These are phyloP conservation scores for Trissonchulus latispiculum DNA, from an alignment of 2,888 invertebrate species.

Conservation along the genomic window DNA sequence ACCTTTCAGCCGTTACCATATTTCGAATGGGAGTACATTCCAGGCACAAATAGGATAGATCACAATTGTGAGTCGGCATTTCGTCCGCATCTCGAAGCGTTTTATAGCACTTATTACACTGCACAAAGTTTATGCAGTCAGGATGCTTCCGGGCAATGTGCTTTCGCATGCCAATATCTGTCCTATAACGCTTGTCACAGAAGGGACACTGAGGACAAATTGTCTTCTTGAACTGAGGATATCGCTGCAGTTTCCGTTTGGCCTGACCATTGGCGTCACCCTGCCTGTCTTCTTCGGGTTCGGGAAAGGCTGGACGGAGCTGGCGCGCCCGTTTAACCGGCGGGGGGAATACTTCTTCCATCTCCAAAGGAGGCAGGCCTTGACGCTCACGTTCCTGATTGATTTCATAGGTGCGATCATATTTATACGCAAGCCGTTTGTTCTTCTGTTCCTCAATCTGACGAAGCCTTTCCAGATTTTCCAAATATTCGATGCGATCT, in stretches of 20 bases:
- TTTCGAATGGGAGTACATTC: slow-evolving; percentile 41
- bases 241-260: neutral
- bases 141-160: slow-evolving; percentile 41
- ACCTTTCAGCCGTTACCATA: slow-evolving; percentile 34
- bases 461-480: neutral
- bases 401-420: neutral
- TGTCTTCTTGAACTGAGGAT: slow-evolving; percentile 36
- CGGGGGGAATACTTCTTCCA: slow-evolving; percentile 10
- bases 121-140: slow-evolving; percentile 37
- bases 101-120: slow-evolving; percentile 42
- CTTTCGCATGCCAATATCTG: slow-evolving; percentile 40
- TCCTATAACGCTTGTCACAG: slow-evolving; percentile 43
- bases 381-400: neutral
- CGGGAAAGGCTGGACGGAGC: neutral
- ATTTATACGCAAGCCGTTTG: neutral
- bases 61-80: slow-evolving; percentile 27
- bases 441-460: neutral
- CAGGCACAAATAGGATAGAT: slow-evolving; percentile 37
- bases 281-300: neutral
- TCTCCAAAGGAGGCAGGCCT: slow-evolving; percentile 3
- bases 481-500: slow-evolving; percentile 9
- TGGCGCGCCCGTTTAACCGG: too few relatives aligned
- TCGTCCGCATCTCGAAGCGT: slow-evolving; percentile 6
- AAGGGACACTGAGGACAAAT: slow-evolving; percentile 43
- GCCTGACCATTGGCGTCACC: neutral